phyloP scores from a whole-genome alignment of 23 tunicate genomes.

The Clavelina lepadiformis region DNA sequence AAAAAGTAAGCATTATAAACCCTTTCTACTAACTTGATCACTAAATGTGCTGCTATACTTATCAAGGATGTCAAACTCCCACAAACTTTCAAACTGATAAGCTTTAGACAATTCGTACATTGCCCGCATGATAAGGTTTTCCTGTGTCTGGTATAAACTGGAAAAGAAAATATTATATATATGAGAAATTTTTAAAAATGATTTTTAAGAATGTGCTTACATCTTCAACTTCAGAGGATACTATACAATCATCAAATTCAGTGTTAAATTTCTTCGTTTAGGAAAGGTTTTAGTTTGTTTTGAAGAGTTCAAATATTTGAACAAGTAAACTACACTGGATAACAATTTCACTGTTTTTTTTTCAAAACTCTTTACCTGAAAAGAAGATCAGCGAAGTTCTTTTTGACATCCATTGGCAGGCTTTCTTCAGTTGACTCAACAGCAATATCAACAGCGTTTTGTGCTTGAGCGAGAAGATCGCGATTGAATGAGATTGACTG shows the following conservation, averaged over 20 bases:
- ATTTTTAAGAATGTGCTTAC: no score
- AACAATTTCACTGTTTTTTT: no score
- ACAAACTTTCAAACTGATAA: slow-evolving; percentile 4
- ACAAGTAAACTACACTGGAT: no score
- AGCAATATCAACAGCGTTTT: slow-evolving; percentile 17
- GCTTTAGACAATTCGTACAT: slow-evolving; percentile 20
- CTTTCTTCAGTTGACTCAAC: slow-evolving; percentile 10
- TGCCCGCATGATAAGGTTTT: slow-evolving; percentile 8
- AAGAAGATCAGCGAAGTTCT: slow-evolving; percentile 20
- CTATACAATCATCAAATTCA: no score
- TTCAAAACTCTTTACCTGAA: no score
- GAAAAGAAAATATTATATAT: no score
- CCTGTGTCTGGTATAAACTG: slow-evolving; percentile 4
- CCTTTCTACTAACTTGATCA: slow-evolving; percentile 9
- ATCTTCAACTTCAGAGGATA: no score
- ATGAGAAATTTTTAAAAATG: no score
- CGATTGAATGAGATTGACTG: slow-evolving; percentile 25
- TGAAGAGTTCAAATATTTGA: no score
- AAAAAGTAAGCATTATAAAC: no score
- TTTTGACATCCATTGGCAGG: slow-evolving; percentile 6
- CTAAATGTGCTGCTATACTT: not conserved
- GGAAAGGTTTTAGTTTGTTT: no score
- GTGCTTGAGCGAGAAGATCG: slow-evolving; percentile 17
- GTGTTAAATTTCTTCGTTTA: no score
- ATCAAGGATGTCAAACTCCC: slow-evolving; percentile 9